phyloP scores from a whole-genome alignment of 2,888 invertebrate species.

The Nipponacmea schrenckii region DNA sequence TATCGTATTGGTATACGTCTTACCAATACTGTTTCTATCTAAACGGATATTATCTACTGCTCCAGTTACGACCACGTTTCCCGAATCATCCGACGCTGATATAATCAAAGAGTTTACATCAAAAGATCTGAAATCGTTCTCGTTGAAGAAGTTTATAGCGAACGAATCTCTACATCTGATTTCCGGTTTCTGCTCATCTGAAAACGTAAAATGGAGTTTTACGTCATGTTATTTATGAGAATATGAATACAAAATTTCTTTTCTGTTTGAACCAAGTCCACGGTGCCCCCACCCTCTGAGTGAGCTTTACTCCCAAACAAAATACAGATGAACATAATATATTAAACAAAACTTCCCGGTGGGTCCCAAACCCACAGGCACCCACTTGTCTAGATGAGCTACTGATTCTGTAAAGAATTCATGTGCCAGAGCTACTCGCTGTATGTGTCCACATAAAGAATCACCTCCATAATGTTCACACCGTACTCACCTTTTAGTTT shows the following conservation, averaged over 20 bases:
- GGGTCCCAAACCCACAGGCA: constrained; percentile 9
- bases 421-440: too few relatives aligned
- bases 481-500: constrained; percentile 37
- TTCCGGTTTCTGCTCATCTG: constrained; percentile 26
- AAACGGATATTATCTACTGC: constrained; percentile 11
- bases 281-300: too few relatives aligned
- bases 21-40: constrained; percentile 29
- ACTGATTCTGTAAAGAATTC: too few relatives aligned
- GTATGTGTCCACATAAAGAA: too few relatives aligned
- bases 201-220: background rate
- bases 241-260: too few relatives aligned
- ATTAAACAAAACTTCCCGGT: background rate
- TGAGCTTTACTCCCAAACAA: too few relatives aligned
- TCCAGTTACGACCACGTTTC: constrained; percentile 17
- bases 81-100: constrained; percentile 20
- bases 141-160: constrained; percentile 9
- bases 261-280: too few relatives aligned
- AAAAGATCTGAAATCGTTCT: constrained; percentile 8
- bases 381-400: constrained; percentile 4
- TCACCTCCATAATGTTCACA: too few relatives aligned
- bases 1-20: constrained; percentile 35
- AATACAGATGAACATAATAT: background rate
- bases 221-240: too few relatives aligned
- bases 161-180: constrained; percentile 23
- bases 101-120: constrained; percentile 18